Evolutionary conservation across 2,797 vertebrate genomes (phyloP), one percentile per base, ranked within the genome.

Genomic region (Steatocranus sp.): DNA sequence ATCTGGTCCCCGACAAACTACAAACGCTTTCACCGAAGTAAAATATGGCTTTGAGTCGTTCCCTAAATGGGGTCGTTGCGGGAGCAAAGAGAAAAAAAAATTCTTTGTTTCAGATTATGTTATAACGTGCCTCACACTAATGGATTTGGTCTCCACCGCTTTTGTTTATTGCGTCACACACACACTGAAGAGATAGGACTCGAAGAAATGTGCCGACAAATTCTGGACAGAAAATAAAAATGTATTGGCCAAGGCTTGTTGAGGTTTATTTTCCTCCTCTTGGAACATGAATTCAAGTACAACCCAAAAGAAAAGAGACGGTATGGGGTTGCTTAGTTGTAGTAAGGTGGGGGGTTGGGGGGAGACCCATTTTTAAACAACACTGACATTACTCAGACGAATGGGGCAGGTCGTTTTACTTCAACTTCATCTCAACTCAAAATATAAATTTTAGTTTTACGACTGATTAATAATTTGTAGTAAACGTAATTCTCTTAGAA

Each of bases 21-120:
- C 85, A 88, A 86, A 86, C 11, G 20, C 78, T 86, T 79, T 68
- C 25, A 73, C 25, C 5, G 7, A 49, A 87, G 83, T 90, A 86
- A 91, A 90, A 32, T 82, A 76, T 43, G 66, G 66, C 83, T 91
- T 80, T 68, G 54, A 84, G 70, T 80, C 43, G 15, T 15, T 76
- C 76, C 68, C 32, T 73, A 78, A 90, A 92, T 82, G 81, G 91
- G 88, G 87, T 90, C 88, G 70, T 56, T 50, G n/a, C 12, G n/a
- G 66, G 88, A 76, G 76, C 77, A 88, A 82, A 80, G 74, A 79
- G 14, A 56, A 66, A 61, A 53, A 54, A 38, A 43, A 17, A 0
- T 25, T 23, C 3, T 50, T 78, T 80, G 83, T 78, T 84, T 90
- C 53, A 54, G 74, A 88, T 87, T 82, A 81, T 83, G 74, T 80